Evolutionary conservation across 2,113 vertebrate genomes (phyloP).

Genomic region (Nothoprocta perdicaria): DNA sequence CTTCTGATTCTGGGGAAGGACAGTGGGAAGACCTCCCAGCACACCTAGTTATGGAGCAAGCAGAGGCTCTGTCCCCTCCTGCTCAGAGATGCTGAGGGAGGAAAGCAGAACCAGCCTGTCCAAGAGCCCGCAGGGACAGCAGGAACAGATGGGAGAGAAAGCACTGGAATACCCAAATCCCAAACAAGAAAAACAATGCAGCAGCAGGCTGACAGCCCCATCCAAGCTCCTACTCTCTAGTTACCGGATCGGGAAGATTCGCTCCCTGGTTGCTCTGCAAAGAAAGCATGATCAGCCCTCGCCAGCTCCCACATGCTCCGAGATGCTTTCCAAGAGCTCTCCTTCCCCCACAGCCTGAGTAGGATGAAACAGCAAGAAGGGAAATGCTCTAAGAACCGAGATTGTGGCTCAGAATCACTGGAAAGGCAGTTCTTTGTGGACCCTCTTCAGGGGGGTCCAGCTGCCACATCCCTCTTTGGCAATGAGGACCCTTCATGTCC

Average conservation of each 20-base stretch:
- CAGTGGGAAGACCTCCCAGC: neutral
- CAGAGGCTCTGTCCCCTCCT: neutral
- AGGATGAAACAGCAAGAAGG: neutral
- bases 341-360: neutral
- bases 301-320: neutral
- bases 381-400: neutral
- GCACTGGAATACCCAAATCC: neutral
- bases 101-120: neutral
- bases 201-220: neutral
- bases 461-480: neutral
- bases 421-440: neutral
- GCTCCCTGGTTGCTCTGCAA: neutral
- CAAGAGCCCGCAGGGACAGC: neutral
- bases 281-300: neutral
- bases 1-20: neutral
- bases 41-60: neutral
- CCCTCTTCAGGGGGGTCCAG: neutral
- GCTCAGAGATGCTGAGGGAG: too few species aligned
- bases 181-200: neutral
- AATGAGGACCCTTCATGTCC: neutral
- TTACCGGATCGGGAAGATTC: neutral
- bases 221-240: neutral
- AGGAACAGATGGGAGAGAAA: neutral
- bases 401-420: neutral
- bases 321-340: constrained; percentile 39